Conservation (phyloP, 2,888 invertebrate genomes). For the Coleophora flavipennella region DNA sequence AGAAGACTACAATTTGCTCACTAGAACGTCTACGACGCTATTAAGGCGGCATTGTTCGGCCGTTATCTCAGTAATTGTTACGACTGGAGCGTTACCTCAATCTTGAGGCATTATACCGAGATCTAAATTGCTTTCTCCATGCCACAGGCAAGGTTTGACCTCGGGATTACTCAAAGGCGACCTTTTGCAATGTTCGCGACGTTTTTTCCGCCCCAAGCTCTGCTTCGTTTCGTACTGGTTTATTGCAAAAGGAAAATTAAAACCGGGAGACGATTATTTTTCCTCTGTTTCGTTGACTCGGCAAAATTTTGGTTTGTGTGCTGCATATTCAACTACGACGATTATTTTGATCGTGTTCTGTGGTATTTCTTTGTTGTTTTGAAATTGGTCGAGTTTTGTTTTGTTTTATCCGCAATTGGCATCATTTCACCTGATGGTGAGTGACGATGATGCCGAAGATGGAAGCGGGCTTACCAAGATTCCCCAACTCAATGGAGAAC, state of each 20-base stretch:
- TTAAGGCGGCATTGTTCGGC: slow-evolving; percentile 4
- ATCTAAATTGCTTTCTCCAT: slow-evolving; percentile 28
- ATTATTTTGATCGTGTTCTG: too few relatives aligned
- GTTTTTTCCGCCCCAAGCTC: slow-evolving; percentile 24
- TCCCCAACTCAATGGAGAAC: too few relatives aligned
- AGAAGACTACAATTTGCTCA: background rate
- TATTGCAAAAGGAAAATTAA: slow-evolving; percentile 17
- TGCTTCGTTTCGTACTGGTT: slow-evolving; percentile 27
- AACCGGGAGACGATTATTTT: background rate
- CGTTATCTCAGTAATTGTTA: slow-evolving; percentile 22
- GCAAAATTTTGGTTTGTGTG: background rate
- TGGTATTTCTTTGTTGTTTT: too few relatives aligned
- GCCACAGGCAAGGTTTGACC: slow-evolving; percentile 2
- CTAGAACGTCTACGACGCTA: too few relatives aligned
- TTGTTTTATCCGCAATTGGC: too few relatives aligned
- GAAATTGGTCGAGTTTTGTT: too few relatives aligned
- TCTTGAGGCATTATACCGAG: slow-evolving; percentile 23
- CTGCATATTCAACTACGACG: too few relatives aligned
- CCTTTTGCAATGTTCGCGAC: slow-evolving; percentile 36
- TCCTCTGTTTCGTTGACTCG: background rate
- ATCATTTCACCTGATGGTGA: too few relatives aligned
- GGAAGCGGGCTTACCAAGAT: too few relatives aligned
- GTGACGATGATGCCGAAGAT: too few relatives aligned
- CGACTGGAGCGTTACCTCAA: slow-evolving; percentile 15
- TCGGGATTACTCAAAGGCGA: slow-evolving; percentile 42